Base-by-base conservation (phyloP, 1,140 invertebrate species). In the Brachionus rubens region DNA sequence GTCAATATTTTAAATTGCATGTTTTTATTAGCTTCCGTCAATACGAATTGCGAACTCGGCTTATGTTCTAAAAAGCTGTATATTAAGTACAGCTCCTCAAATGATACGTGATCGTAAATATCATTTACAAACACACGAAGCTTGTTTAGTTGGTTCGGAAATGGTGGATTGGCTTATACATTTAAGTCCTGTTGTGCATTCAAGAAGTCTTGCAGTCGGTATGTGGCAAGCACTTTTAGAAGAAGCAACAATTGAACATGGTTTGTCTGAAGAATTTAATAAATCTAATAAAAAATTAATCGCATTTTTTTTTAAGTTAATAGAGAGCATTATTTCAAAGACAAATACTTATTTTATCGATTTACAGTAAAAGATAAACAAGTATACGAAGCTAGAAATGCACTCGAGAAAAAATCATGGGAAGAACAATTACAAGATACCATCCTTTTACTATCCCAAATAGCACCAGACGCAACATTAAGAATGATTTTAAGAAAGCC, bases 191-290 rank as follows among this genome's bases (percentile, higher is more conserved):
- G 47, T 81, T 84, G 85, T 87, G 6, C 84, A 85, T 75, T 89
- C 89, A n/a, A 83, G 91, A 75, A 87, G 88, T 76, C 90, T 91
- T 79, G 90, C 91, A 28, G 88, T 89, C 16, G 90, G 89, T 26
- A 91, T 92, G 88, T 92, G 91, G 90, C 91, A 93, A 81, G 89
- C 89, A 0, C 83, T 93, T n/a, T 84, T 92, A 24, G 91, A 93
- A 82, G 90, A 92, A 84, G 90, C 90, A 46, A 87, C 92, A 52
- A 87, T 92, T 77, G 86, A 88, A 36, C 90, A 92, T 82, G 90
- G 91, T 85, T 78, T 0, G 24, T 59, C 14, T 24, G 9, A 24
- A 26, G 24, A 3, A 52, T 0, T 52, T 52, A 52, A 24, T 24
- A 9, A 26, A 26, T 50, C 19, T 40, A 30, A 65, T 19, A n/a